Percentiles rank a stretch among this genome's conserved stretches.
Evolutionary conservation across 1,140 invertebrate species (phyloP).

Genomic region (Hesperophylax magnus): DNA sequence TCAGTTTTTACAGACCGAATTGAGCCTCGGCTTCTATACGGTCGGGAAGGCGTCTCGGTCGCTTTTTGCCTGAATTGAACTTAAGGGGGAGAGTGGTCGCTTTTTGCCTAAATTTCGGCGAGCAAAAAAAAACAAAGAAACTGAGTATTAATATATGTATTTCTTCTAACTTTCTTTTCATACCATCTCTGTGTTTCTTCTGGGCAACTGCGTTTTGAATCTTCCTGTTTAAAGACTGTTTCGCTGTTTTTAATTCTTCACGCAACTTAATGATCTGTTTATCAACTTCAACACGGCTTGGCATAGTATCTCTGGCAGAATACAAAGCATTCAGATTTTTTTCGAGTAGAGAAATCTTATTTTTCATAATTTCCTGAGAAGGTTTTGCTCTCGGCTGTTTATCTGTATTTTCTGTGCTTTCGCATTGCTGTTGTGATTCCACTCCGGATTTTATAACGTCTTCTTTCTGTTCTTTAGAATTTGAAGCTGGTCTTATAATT

Average conservation of each 20-base stretch:
- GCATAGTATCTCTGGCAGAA: slow-evolving; percentile 48
- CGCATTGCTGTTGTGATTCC: slow-evolving; percentile 54
- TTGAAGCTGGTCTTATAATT: not conserved
- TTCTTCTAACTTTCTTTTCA: slow-evolving; percentile 53
- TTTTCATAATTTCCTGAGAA: slow-evolving; percentile 58
- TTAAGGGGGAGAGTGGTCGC: no score
- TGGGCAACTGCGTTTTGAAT: slow-evolving; percentile 53
- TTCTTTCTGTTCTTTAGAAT: not conserved
- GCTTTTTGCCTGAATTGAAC: no score
- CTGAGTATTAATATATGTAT: no score
- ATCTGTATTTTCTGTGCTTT: slow-evolving; percentile 52
- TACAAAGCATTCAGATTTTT: slow-evolving; percentile 36
- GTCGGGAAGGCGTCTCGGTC: no score
- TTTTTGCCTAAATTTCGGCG: no score
- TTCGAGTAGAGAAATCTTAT: slow-evolving; percentile 58
- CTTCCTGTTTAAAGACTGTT: slow-evolving; percentile 58
- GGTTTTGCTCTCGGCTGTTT: slow-evolving; percentile 56
- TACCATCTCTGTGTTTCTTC: slow-evolving; percentile 51
- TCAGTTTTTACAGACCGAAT: no score
- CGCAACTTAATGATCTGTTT: slow-evolving; percentile 46
- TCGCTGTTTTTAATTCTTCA: slow-evolving; percentile 19
- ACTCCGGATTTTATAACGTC: slow-evolving; percentile 8
- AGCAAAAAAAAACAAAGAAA: no score
- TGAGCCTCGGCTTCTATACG: no score
- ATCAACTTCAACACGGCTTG: slow-evolving; percentile 56